Base-by-base conservation (phyloP, 2,797 vertebrate genomes). In the Rhynchonycteris naso region DNA sequence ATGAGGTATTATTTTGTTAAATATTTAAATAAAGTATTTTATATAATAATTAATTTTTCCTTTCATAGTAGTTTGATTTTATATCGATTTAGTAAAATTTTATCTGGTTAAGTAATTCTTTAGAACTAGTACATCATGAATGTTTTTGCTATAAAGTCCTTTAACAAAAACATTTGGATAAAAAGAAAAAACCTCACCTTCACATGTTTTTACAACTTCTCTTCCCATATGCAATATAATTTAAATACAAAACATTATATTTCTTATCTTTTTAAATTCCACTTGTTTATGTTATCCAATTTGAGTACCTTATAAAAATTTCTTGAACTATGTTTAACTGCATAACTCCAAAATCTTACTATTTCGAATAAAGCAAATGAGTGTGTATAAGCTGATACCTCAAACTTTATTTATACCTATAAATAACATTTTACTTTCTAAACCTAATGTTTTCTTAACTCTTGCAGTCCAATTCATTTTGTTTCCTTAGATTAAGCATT, bases 361-460 rank as follows among this genome's bases (percentile, higher is more conserved):
- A 68, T 68, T 78, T 78, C 28, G 65, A 71, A 72, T 82, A 90
- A 54, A 79, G 33, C 56, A 78, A 83, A 72, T 68, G 28, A 87
- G 26, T 7, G 68, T n/a, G 30, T 33, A 26, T 95, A 72, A 92
- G 13, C 22, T 85, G 89, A 52, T 11, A 4, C 24, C 58, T 90
- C 50, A 33, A 76, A 87, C 2, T 89, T 61, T 11, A 89, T 47
- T 56, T 88, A 54, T 81, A 43, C 43, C 43, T 43, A 43, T 43
- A 43, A 43, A 43, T 68, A 79, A 71, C 33, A 59, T 28, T 81
- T 63, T 78, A 72, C 4, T 71, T 65, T 30, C 33, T 50, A 61
- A 90, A 35, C 30, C 21, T 92, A 83, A 82, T 68, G 76, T 78
- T 90, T 83, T 63, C 58, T 65, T 83, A 74, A 87, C 33, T 83